These are phyloP conservation scores for Silurus asotus DNA, from an alignment of 2,113 vertebrate species.

Conservation along the genomic window DNA sequence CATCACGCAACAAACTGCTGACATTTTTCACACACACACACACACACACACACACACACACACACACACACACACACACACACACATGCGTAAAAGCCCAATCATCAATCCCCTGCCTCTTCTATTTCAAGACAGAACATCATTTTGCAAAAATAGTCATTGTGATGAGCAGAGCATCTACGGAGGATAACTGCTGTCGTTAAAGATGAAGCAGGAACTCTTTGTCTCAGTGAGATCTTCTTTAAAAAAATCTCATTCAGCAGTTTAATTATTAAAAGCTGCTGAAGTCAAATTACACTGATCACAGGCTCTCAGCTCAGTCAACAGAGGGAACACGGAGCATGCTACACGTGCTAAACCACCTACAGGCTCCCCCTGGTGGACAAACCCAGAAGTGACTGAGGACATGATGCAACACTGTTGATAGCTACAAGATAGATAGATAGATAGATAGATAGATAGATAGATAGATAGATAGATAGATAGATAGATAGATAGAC, in stretches of 20 bases:
- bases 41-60: constrained; percentile 23
- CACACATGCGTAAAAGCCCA: background rate
- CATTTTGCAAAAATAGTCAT: background rate
- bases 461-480: too few relatives aligned
- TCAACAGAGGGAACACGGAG: too few relatives aligned
- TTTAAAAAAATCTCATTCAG: background rate
- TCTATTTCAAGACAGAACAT: background rate
- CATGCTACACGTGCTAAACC: background rate
- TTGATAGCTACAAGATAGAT: too few relatives aligned
- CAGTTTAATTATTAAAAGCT: background rate
- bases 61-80: constrained; percentile 19
- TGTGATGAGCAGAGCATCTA: background rate
- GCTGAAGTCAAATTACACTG: background rate
- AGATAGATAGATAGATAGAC: too few relatives aligned
- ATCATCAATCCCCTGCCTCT: background rate
- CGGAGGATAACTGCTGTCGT: background rate
- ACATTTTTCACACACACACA: background rate
- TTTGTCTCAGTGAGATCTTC: background rate
- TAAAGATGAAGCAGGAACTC: background rate
- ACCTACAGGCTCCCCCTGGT: constrained; percentile 11
- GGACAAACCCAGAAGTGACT: background rate
- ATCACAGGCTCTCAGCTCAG: background rate
- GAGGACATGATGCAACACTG: too few relatives aligned
- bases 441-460: too few relatives aligned
- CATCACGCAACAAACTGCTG: background rate